These are phyloP conservation scores for Lathronympha strigana DNA, from an alignment of 2,888 invertebrate genomes.

Conservation along the genomic window DNA sequence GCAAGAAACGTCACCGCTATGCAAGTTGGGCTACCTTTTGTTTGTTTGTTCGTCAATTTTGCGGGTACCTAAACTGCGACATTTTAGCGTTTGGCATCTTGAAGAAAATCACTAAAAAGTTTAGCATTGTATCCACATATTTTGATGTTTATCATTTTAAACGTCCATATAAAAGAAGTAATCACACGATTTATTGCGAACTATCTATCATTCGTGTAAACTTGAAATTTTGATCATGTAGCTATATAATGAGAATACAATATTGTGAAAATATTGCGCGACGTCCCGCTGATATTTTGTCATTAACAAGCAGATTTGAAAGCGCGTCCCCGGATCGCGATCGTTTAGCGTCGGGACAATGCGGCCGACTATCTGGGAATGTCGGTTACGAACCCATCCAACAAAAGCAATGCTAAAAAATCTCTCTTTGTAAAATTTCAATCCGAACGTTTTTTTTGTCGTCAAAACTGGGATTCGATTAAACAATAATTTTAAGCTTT, in stretches of 20 bases:
- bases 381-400: conserved; percentile 74
- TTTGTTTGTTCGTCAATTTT: conserved; percentile 29
- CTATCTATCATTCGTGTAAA: conserved; percentile 59
- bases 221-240: conserved; percentile 57
- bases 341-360: conserved; percentile 76
- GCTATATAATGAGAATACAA: conserved; percentile 66
- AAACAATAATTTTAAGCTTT: conserved; percentile 72
- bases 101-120: conserved; percentile 21
- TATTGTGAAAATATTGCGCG: conserved; percentile 75
- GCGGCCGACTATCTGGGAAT: conserved; percentile 77
- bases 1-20: conserved; percentile 45
- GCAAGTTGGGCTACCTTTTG: conserved; percentile 43
- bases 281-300: conserved; percentile 79
- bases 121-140: conserved; percentile 17
- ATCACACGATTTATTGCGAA: conserved; percentile 46
- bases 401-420: conserved; percentile 80
- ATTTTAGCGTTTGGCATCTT: conserved; percentile 9
- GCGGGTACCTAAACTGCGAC: conserved; percentile 24
- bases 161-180: conserved; percentile 37
- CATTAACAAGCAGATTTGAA: conserved; percentile 73
- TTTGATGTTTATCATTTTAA: conserved; percentile 26
- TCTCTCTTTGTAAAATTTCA: conserved; percentile 65
- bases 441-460: conserved; percentile 74
- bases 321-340: conserved; percentile 64
- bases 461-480: conserved; percentile 70